These are phyloP conservation scores for Aphis craccivora DNA, from an alignment of 1,140 invertebrate genomes.

Conservation along the genomic window DNA sequence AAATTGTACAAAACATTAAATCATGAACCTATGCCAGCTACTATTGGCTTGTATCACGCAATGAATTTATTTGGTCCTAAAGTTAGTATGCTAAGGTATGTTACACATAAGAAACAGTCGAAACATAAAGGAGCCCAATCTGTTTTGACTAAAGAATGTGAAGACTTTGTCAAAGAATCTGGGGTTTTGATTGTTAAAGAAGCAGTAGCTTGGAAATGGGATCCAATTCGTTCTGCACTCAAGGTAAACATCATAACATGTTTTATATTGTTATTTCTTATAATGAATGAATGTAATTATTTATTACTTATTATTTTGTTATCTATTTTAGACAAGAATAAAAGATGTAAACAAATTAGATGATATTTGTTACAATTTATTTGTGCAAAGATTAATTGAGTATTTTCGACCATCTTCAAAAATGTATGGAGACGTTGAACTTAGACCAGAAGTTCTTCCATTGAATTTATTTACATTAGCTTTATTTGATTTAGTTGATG, in stretches of 20 bases:
- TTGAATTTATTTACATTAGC: conserved; percentile 71
- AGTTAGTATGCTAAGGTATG: conserved; percentile 37
- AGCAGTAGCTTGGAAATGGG: conserved; percentile 84
- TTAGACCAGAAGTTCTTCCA: conserved; percentile 72
- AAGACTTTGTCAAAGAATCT: conserved; percentile 77
- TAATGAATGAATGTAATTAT: background rate
- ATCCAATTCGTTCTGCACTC: conserved; percentile 78
- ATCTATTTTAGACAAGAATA: conserved; percentile 56
- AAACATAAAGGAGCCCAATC: conserved; percentile 38
- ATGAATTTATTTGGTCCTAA: conserved; percentile 55
- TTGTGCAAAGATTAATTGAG: conserved; percentile 81
- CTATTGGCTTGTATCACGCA: conserved; percentile 41
- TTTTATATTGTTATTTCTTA: conserved; percentile 48
- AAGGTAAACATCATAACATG: conserved; percentile 68
- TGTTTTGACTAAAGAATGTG: conserved; percentile 66
- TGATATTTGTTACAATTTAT: conserved; percentile 79
- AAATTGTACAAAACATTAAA: conserved; percentile 49
- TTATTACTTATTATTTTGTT: conserved; percentile 32
- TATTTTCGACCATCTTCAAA: conserved; percentile 89
- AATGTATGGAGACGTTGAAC: conserved; percentile 70
- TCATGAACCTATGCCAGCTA: conserved; percentile 45
- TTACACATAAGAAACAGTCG: conserved; percentile 31
- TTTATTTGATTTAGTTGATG: conserved; percentile 81
- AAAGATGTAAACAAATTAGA: conserved; percentile 66
- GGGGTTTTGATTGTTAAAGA: conserved; percentile 77